Percentiles rank a stretch among this genome's conserved stretches.
These are phyloP conservation scores for Alentia gelatinosa DNA, from an alignment of 2,888 invertebrate species.

Conservation along the genomic window DNA sequence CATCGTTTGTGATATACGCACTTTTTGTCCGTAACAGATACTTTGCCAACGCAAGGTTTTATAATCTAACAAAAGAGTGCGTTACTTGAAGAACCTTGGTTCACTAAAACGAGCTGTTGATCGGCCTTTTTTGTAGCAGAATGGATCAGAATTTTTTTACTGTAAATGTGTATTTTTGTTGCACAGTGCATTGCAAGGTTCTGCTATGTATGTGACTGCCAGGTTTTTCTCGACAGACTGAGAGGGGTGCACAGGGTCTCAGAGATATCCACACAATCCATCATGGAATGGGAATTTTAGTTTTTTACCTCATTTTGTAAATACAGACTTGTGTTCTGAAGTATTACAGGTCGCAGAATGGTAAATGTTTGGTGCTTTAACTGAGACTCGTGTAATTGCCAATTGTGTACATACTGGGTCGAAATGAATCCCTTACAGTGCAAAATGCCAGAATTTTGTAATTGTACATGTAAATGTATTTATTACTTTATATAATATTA, in stretches of 20 bases:
- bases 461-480: conserved; percentile 50
- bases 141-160: conserved; percentile 40
- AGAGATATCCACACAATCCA: neutral
- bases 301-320: conserved; percentile 45
- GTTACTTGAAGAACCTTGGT: conserved; percentile 51
- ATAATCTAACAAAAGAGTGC: neutral
- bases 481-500: conserved; percentile 47
- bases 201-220: conserved; percentile 51
- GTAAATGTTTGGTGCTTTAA: conserved; percentile 49
- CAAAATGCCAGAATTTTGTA: conserved; percentile 52
- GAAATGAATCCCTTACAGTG: conserved; percentile 42
- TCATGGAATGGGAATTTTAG: conserved; percentile 7
- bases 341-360: conserved; percentile 40
- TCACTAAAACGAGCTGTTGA: conserved; percentile 47
- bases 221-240: conserved; percentile 26
- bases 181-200: conserved; percentile 37
- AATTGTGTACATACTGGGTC: conserved; percentile 41
- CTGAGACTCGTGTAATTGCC: conserved; percentile 1
- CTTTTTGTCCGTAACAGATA: neutral
- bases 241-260: conserved; percentile 18
- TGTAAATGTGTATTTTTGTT: conserved; percentile 50
- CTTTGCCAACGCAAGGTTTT: conserved; percentile 25
- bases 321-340: conserved; percentile 45
- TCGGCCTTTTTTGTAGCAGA: conserved; percentile 44
- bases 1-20: conserved; percentile 48